Evolutionary conservation across 2,113 vertebrate species (phyloP), one percentile per base, ranked within the genome.

Genomic region (Sterrhoptilus dennistouni): DNA sequence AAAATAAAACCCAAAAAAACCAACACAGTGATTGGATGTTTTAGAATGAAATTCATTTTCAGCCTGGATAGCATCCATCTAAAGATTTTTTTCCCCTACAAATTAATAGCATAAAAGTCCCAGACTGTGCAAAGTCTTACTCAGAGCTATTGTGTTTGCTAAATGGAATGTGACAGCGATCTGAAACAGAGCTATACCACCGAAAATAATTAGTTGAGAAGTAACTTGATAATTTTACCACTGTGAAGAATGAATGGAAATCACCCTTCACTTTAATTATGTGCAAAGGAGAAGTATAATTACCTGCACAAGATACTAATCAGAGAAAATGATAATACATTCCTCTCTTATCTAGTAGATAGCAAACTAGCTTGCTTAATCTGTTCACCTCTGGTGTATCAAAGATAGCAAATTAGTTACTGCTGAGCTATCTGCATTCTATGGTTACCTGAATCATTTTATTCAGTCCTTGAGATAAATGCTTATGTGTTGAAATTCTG

Each of bases 181-280:
- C 95, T 98, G 96, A 98, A 98, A 97, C 82, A 96, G 87, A 96
- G 79, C 89, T 97, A 97, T 96, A 96, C 95, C 90, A 97, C 87
- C 95, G 94, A 98, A 98, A 98, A 98, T 98, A 98, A 99, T 98
- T 98, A 98, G 97, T 98, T 97, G 96, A 98, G 95, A 98, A 98
- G 94, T 97, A 98, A 98, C 96, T 97, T 98, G 98, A 98, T 97
- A 97, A 97, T 98, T 97, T 98, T 96, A 97, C 95, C 94, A 98
- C 94, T 96, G 90, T 97, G 96, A 97, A 97, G 94, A 97, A 96
- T 96, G 94, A 97, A 97, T 92, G 93, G 92, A 98, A 98, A 97
- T 98, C 96, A 96, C 97, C 95, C 91, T 98, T 97, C 91, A 95
- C 80, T 97, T 98, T 98, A 98, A 98, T 98, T 97, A 98, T 97